phyloP scores from a whole-genome alignment of 2,113 vertebrate species.

The Lycocorax pyrrhopterus region DNA sequence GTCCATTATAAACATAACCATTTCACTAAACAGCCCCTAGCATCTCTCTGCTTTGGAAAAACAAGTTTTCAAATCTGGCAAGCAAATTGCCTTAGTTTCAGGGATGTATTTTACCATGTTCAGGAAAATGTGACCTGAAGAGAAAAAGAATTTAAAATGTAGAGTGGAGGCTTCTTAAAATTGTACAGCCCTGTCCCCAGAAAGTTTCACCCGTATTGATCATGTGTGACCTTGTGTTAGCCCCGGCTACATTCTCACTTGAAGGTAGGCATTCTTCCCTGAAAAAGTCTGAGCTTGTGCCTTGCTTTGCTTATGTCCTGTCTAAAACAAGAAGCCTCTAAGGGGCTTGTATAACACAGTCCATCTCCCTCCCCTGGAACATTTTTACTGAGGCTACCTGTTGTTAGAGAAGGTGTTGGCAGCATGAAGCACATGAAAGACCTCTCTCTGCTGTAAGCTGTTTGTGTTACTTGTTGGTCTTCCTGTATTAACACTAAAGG shows the following conservation, averaged over 20 bases:
- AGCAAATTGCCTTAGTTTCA: neutral
- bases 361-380: neutral
- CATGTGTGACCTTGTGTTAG: neutral
- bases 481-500: neutral
- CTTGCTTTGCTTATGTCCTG: neutral
- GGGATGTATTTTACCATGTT: neutral
- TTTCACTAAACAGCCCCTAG: neutral
- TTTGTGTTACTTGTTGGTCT: neutral
- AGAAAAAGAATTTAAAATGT: neutral
- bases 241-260: neutral
- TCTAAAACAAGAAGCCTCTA: neutral
- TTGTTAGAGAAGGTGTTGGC: neutral
- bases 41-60: neutral
- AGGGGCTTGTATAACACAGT: neutral
- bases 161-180: neutral
- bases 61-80: neutral
- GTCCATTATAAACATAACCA: neutral
- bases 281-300: neutral
- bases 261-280: neutral
- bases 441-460: neutral
- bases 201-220: neutral
- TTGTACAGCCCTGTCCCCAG: neutral
- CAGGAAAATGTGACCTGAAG: neutral
- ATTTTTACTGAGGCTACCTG: neutral
- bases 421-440: neutral